A percentile compares a stretch with the other conserved stretches of the same genome.
phyloP scores from a whole-genome alignment of 53 echinoderm and acorn worm genomes.

The Mesocentrotus franciscanus region DNA sequence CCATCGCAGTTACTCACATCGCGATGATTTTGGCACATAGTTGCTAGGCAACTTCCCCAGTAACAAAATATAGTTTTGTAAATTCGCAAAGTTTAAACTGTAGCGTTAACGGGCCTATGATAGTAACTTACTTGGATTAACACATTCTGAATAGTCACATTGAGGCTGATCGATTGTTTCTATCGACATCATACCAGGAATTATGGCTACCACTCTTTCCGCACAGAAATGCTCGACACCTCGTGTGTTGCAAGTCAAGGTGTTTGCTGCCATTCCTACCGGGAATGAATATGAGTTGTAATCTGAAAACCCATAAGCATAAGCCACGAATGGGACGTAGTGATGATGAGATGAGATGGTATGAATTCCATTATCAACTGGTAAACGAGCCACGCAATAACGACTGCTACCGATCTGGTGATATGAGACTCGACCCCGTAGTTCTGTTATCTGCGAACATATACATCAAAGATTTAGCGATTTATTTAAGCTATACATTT shows the following conservation, averaged over 20 bases:
- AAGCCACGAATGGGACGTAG: constrained; percentile 69
- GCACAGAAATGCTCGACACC: constrained; percentile 47
- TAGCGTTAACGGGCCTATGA: background rate
- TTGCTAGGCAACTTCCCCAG: too few relatives aligned
- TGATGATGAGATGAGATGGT: constrained; percentile 46
- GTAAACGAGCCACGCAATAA: constrained; percentile 69
- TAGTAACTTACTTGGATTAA: constrained; percentile 63
- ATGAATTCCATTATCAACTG: constrained; percentile 68
- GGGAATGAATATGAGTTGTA: constrained; percentile 76
- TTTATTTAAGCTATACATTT: too few relatives aligned
- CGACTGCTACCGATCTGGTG: constrained; percentile 26
- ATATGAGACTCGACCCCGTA: constrained; percentile 26
- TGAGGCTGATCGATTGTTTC: background rate
- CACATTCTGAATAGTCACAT: constrained; percentile 68
- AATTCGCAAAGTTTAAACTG: background rate
- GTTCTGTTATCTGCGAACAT: background rate
- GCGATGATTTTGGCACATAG: too few relatives aligned
- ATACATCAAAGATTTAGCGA: background rate
- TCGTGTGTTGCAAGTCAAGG: constrained; percentile 60
- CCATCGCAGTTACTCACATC: too few relatives aligned
- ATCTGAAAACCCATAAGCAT: constrained; percentile 74
- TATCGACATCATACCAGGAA: too few relatives aligned
- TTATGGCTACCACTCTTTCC: constrained; percentile 34
- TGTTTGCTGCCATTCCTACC: constrained; percentile 61
- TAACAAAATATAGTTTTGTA: too few relatives aligned